Base-by-base conservation (phyloP, 1,140 invertebrate genomes). In the Cherax quadricarinatus region DNA sequence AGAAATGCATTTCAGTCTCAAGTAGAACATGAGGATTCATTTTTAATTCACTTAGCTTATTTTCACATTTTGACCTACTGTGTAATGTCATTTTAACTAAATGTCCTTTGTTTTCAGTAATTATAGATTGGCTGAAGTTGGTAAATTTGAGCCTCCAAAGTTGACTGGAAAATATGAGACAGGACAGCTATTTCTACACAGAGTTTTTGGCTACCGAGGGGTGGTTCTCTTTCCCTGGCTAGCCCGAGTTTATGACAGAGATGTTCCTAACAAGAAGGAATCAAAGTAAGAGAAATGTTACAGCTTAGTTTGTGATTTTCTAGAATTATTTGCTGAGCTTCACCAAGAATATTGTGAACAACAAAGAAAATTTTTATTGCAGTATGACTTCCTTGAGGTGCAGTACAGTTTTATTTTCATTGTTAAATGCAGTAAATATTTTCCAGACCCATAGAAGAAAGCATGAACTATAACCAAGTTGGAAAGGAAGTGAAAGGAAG, bases 171-270 rank as follows among this genome's bases (percentile, higher is more conserved):
- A 98, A 95, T 99, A 99, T 96, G 97, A 98, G 94, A 98, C 98
- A 18, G 98, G 98, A 57, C 98, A 99, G 95, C 95, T 99, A 75
- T 99, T 99, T 95, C 96, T 99, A 41, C 99, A 99, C 95, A 96
- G 97, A 94, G 97, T 99, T 24, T 99, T 99, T 96, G 98, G 98
- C 21, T 99, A 99, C 95, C 96, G 99, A 94, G 98, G 99, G 16
- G 98, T 99, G 10, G 97, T 99, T 91, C 96, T 99, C 41, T 99
- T 99, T 95, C 98, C 98, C 7, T 99, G 98, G 98, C 95, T 98
- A 75, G 98, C 98, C 6, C 96, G 97, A 95, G 98, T 99, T 16
- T 99, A 98, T 94, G 98, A 99, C 94, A 96, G 98, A 94, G 98
- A 99, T 96, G 95, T 97, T 70, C 97, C 97, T 12, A 95, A 95